A percentile compares a stretch with the other conserved stretches of the same genome.
Conservation (phyloP, 1,140 invertebrate genomes). For the Sweltsa coloradensis region DNA sequence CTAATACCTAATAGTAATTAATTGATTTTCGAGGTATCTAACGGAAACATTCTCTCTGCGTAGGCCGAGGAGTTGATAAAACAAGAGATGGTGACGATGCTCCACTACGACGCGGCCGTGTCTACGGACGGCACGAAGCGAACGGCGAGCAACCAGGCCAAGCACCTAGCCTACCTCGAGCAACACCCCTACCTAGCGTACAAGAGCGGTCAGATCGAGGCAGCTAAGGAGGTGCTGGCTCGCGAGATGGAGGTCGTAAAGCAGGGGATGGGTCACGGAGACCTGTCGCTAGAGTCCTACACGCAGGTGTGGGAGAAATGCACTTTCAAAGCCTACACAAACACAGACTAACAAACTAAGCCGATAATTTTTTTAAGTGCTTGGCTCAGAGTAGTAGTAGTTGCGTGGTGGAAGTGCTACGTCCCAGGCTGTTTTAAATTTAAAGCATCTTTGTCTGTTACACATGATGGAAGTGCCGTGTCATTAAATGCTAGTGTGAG, state of each 20-base stretch:
- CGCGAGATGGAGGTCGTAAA: conserved; percentile 84
- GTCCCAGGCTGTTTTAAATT: no score
- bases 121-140: conserved; percentile 20
- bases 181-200: conserved; percentile 73
- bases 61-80: conserved; percentile 97
- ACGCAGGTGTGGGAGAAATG: conserved; percentile 97
- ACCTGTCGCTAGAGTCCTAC: conserved; percentile 81
- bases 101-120: conserved; percentile 70
- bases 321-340: no score
- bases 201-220: conserved; percentile 51
- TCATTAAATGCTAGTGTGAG: no score
- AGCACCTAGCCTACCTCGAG: conserved; percentile 70
- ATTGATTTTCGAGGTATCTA: no score
- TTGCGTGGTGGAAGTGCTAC: no score
- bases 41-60: no score
- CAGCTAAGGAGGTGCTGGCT: conserved; percentile 52
- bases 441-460: no score
- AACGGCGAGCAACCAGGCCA: conserved; percentile 36
- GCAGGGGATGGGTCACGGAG: conserved; percentile 89
- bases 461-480: no score
- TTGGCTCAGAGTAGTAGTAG: background rate
- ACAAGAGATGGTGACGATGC: conserved; percentile 91
- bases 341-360: no score
- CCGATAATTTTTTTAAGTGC: no score
- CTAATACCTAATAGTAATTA: no score